Evolutionary conservation across 2,888 invertebrate species (phyloP).

Genomic region (Pristionchus entomophagus): DNA sequence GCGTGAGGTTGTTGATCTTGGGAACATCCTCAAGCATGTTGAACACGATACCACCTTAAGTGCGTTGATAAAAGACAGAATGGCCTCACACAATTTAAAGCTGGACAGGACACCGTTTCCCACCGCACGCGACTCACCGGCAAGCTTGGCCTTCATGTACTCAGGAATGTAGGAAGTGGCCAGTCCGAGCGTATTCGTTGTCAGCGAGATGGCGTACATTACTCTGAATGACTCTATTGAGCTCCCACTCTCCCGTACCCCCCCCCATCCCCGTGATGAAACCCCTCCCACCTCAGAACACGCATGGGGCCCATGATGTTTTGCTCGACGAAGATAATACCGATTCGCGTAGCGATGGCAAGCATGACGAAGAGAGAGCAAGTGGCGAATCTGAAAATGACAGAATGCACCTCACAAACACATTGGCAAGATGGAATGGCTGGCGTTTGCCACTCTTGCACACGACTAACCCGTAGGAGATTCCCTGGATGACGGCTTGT

Average conservation of each 20-base stretch:
- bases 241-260: too few species aligned
- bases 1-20: slow-evolving; percentile 75
- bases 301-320: slow-evolving; percentile 77
- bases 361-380: slow-evolving; percentile 76
- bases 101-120: slow-evolving; percentile 73
- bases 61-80: not conserved
- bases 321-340: slow-evolving; percentile 76
- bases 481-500: slow-evolving; percentile 65
- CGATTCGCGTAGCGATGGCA: slow-evolving; percentile 76
- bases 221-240: slow-evolving; percentile 54
- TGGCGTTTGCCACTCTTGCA: not conserved
- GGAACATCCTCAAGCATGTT: slow-evolving; percentile 75
- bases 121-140: slow-evolving; percentile 60
- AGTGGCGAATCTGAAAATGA: slow-evolving; percentile 67
- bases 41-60: slow-evolving; percentile 76
- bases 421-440: not conserved
- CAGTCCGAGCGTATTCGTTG: slow-evolving; percentile 77
- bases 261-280: not conserved
- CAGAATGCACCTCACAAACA: not conserved
- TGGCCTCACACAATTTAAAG: slow-evolving; percentile 59
- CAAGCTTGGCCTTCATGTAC: slow-evolving; percentile 77
- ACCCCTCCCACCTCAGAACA: slow-evolving; percentile 75
- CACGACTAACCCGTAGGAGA: slow-evolving; percentile 58
- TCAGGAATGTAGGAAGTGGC: slow-evolving; percentile 75
- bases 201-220: slow-evolving; percentile 65